Evolutionary conservation across 1,140 invertebrate species (phyloP), one percentile per base, ranked within the genome.

Genomic region (Mizuhopecten yessoensis): DNA sequence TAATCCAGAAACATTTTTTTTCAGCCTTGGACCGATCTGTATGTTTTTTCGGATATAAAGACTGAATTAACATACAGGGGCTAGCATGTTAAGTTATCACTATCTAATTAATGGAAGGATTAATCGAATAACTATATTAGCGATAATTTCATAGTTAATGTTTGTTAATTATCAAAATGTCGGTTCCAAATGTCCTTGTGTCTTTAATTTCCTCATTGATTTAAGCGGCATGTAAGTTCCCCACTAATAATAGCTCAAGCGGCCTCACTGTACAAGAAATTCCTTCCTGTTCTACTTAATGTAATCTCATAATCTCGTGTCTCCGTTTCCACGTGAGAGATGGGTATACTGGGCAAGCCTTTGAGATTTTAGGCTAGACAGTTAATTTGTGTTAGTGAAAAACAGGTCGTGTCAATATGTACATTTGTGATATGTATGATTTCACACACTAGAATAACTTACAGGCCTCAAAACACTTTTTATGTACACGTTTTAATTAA

Each of bases 221-320:
- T 29, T 75, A 75, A 75, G 57, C n/a, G 57, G 15, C 57, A 75
- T 75, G 57, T 75, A 75, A 75, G n/a, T 75, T 75, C 2, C 57
- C n/a, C 5, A 2, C 11, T 9, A 75, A 75, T 75, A 17, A 75
- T 0, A 75, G 29, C 57, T 75, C 11, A 75, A 75, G 57, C 57
- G 57, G 57, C 57, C 57, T 5, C 1, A 17, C 23, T 75, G 29
- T 75, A 29, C 23, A 5, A 75, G 5, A 75, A 75, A 13, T 5
- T 29, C 57, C 11, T 75, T 75, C 45, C n/a, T 29, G 11, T 75
- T 23, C 57, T 3, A 75, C 57, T 75, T 75, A 29, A 75, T 75
- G 29, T 75, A 29, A 75, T 29, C 11, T 75, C 23, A n/a, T 75
- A 75, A 75, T 75, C 57, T 75, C n/a, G 5, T 29, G n/a, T 29